Conservation (phyloP, 92 coral and sea anemone species). For the Palythoa caribaeorum region DNA sequence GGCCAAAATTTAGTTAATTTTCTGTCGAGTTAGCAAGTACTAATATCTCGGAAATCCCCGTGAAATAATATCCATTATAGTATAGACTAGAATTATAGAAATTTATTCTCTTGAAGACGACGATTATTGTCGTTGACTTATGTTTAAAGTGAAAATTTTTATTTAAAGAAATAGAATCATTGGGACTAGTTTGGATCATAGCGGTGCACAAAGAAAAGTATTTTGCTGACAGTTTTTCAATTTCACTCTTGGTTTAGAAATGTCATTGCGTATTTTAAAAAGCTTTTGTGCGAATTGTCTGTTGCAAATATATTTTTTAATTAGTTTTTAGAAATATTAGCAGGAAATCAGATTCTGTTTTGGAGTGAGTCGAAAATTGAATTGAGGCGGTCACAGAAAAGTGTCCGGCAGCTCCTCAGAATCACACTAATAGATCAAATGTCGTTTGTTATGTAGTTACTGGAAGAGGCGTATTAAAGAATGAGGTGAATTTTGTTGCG, state of each 20-base stretch:
- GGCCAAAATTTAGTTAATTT: too few relatives aligned
- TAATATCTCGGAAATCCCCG: too few relatives aligned
- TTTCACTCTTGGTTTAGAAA: neutral
- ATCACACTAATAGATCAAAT: neutral
- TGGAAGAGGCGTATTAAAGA: constrained; percentile 18
- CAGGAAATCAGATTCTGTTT: neutral
- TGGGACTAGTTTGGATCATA: neutral
- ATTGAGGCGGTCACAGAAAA: neutral
- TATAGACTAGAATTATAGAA: too few relatives aligned
- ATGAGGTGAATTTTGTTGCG: constrained; percentile 3
- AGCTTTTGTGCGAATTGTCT: constrained; percentile 24
- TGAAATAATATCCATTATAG: too few relatives aligned
- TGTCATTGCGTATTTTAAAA: constrained; percentile 24
- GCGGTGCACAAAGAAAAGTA: too few relatives aligned
- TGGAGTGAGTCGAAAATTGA: neutral
- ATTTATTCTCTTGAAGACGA: too few relatives aligned
- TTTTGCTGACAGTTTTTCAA: neutral
- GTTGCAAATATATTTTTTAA: constrained; percentile 42
- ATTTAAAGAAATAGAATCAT: too few relatives aligned
- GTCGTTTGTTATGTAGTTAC: constrained; percentile 2
- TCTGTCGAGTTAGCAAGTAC: too few relatives aligned
- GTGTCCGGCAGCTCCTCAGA: neutral
- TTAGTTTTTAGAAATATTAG: constrained; percentile 28
- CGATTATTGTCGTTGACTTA: too few relatives aligned
- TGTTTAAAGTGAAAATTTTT: too few relatives aligned